Evolutionary conservation across 2,888 invertebrate species (phyloP).

Genomic region (Sphaerophoria rueppellii): DNA sequence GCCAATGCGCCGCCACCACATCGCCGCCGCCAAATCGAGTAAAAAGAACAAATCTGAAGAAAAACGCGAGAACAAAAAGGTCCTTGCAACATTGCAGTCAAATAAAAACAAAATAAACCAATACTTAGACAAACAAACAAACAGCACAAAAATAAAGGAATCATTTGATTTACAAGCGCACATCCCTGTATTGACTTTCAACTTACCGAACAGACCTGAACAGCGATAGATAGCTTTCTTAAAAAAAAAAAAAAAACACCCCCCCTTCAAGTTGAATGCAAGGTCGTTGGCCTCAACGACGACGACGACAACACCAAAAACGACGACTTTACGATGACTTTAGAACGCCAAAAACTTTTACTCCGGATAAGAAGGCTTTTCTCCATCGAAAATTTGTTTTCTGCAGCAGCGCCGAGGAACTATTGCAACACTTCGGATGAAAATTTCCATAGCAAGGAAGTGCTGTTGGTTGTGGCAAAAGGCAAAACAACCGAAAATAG

Average conservation of each 20-base stretch:
- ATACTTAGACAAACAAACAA: slow-evolving; percentile 32
- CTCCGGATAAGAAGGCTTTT: slow-evolving; percentile 59
- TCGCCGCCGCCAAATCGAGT: not conserved
- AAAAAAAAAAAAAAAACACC: not conserved
- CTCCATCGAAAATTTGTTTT: not conserved
- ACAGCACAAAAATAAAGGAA: slow-evolving; percentile 34
- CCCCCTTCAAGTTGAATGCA: slow-evolving; percentile 35
- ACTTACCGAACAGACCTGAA: slow-evolving; percentile 29
- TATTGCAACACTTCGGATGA: slow-evolving; percentile 28
- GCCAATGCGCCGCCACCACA: not conserved
- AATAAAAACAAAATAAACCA: slow-evolving; percentile 73
- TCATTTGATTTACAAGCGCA: slow-evolving; percentile 72
- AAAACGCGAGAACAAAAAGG: slow-evolving; percentile 23
- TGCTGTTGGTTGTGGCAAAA: not conserved
- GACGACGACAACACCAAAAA: slow-evolving; percentile 54
- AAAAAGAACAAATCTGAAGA: slow-evolving; percentile 26
- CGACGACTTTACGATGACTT: not conserved
- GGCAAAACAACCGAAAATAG: slow-evolving; percentile 59
- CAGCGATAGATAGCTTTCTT: not conserved
- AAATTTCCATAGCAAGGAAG: slow-evolving; percentile 43
- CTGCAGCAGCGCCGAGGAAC: slow-evolving; percentile 22
- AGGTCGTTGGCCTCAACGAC: slow-evolving; percentile 68
- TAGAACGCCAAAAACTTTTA: slow-evolving; percentile 69
- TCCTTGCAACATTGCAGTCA: slow-evolving; percentile 68
- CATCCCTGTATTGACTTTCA: slow-evolving; percentile 72